Conservation (phyloP, 1,140 invertebrate species). For the Nylanderia fulva region DNA sequence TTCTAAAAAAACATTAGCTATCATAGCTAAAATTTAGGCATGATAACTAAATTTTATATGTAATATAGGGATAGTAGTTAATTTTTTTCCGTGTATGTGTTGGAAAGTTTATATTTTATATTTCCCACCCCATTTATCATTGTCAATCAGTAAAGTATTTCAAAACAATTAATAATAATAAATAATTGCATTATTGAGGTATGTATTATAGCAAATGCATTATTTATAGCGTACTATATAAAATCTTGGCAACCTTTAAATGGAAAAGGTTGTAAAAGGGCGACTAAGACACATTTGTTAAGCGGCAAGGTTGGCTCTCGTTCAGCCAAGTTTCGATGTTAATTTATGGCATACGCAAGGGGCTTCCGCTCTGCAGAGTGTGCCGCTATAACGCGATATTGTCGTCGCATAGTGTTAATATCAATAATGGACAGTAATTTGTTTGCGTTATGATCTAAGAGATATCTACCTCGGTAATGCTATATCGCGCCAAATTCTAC, state of each 20-base stretch:
- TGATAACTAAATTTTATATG: too few relatives aligned
- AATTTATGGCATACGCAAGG: conserved; percentile 43
- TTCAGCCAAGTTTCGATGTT: conserved; percentile 52
- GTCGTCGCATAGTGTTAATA: conserved; percentile 30
- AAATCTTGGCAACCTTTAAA: conserved; percentile 60
- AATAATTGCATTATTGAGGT: too few relatives aligned
- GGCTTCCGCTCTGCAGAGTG: conserved; percentile 19
- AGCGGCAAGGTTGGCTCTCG: conserved; percentile 39
- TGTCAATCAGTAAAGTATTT: conserved; percentile 3
- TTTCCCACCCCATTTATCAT: background rate
- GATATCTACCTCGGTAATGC: background rate
- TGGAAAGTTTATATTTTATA: background rate
- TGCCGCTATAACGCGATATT: conserved; percentile 15
- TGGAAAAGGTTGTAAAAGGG: conserved; percentile 59
- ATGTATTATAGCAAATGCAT: background rate
- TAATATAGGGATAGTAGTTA: too few relatives aligned
- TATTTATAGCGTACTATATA: conserved; percentile 42
- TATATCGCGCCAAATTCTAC: background rate
- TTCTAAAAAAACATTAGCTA: too few relatives aligned
- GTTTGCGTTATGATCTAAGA: conserved; percentile 17
- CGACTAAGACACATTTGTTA: conserved; percentile 47
- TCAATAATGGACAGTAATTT: conserved; percentile 37
- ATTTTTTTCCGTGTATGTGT: too few relatives aligned
- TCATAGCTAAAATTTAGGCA: too few relatives aligned
- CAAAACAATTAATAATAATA: background rate